Conservation (phyloP, 2,113 vertebrate genomes). For the Eurypyga helias region DNA sequence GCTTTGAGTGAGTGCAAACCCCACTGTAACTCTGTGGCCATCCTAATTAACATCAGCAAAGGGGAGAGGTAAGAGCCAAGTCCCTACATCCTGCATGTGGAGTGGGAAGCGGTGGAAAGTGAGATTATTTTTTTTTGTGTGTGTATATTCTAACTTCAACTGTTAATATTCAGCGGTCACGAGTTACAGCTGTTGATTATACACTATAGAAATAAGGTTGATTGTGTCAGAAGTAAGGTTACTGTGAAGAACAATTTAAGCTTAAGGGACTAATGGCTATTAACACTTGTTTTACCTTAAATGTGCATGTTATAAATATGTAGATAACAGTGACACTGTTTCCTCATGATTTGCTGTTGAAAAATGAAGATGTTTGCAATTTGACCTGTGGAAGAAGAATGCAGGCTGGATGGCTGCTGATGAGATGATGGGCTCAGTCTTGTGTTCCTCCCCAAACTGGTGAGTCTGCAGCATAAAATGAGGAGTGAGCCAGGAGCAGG, state of each 20-base stretch:
- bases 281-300: not conserved
- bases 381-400: not conserved
- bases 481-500: not conserved
- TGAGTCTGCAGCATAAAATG: not conserved
- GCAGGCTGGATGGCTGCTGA: not conserved
- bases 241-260: not conserved
- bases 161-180: not conserved
- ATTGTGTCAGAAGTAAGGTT: not conserved
- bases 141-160: not conserved
- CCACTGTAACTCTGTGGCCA: fast-evolving
- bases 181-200: not conserved
- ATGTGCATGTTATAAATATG: fast-evolving
- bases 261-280: not conserved
- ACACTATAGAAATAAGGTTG: not conserved
- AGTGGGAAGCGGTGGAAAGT: not conserved
- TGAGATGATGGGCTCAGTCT: fast-evolving
- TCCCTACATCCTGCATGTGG: fast-evolving
- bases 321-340: not conserved
- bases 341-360: not conserved
- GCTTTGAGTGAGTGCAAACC: not conserved
- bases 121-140: not conserved
- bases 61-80: not conserved
- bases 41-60: not conserved
- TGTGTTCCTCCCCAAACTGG: not conserved
- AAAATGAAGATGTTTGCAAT: not conserved